Conservation (phyloP, 2,113 vertebrate genomes). For the Otolemur garnettii region DNA sequence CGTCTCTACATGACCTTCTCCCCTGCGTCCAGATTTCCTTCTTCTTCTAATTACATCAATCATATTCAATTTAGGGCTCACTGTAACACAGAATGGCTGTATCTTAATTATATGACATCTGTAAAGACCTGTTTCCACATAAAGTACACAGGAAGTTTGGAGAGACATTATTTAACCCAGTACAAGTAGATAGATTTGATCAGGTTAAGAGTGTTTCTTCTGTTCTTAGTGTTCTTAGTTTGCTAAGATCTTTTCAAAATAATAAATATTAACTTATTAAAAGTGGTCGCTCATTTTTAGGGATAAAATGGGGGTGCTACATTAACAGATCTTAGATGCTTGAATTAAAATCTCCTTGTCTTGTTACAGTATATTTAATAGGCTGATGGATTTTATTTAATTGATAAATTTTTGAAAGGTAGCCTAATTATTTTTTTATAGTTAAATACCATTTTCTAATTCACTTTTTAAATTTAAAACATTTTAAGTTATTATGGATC, state of each 20-base stretch:
- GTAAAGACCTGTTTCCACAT: neutral
- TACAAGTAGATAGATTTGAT: neutral
- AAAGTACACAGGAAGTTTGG: neutral
- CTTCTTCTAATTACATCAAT: neutral
- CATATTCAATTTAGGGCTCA: neutral
- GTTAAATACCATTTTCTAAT: no score
- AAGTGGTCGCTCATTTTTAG: neutral
- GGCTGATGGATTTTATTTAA: neutral
- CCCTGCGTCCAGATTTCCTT: neutral
- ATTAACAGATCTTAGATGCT: neutral
- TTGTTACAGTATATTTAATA: neutral
- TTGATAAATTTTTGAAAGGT: neutral
- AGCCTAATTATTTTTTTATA: neutral
- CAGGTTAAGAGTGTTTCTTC: neutral
- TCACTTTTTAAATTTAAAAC: no score
- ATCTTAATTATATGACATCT: neutral
- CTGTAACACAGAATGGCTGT: neutral
- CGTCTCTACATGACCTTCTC: neutral
- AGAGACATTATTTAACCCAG: neutral
- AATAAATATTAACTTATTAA: neutral
- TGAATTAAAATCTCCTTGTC: neutral
- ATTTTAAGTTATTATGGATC: no score
- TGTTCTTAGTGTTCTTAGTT: slow-evolving; percentile 6
- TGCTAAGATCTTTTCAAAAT: neutral
- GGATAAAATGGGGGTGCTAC: neutral